Percentiles rank a stretch among this genome's conserved stretches.
Conservation (phyloP, 2,888 invertebrate species). For the Phalangium opilio region DNA sequence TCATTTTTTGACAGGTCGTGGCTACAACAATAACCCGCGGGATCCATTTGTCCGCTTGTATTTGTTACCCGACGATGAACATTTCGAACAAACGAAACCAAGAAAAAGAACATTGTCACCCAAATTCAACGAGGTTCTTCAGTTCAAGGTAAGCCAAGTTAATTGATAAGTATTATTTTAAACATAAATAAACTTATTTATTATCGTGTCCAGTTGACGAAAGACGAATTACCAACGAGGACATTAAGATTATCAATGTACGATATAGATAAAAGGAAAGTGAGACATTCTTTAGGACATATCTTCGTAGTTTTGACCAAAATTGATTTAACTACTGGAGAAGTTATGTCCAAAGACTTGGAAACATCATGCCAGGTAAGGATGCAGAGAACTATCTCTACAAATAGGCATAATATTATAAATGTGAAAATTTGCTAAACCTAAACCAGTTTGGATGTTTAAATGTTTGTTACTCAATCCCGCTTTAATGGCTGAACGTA, state of each 20-base stretch:
- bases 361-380: slow-evolving; percentile 29
- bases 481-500: too few species aligned
- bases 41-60: slow-evolving; percentile 30
- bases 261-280: slow-evolving; percentile 50
- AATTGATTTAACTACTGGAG: slow-evolving; percentile 26
- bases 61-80: slow-evolving; percentile 28
- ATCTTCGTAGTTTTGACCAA: slow-evolving; percentile 52
- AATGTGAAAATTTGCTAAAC: too few species aligned
- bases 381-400: too few species aligned
- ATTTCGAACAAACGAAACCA: slow-evolving; percentile 25
- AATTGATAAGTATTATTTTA: too few species aligned
- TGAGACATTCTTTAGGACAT: slow-evolving; percentile 51
- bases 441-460: too few species aligned
- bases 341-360: slow-evolving; percentile 30
- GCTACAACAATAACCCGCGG: slow-evolving; percentile 18
- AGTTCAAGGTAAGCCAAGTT: slow-evolving; percentile 19
- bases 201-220: slow-evolving; percentile 5
- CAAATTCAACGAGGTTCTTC: slow-evolving; percentile 28
- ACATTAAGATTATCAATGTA: slow-evolving; percentile 51
- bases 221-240: slow-evolving; percentile 14
- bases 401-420: too few species aligned
- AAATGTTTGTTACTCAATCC: too few species aligned
- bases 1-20: slow-evolving; percentile 8
- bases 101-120: slow-evolving; percentile 27
- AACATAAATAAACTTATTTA: too few species aligned